Percentiles rank a stretch among this genome's conserved stretches.
phyloP scores from a whole-genome alignment of 2,888 invertebrate species.

The Apamea crenata region DNA sequence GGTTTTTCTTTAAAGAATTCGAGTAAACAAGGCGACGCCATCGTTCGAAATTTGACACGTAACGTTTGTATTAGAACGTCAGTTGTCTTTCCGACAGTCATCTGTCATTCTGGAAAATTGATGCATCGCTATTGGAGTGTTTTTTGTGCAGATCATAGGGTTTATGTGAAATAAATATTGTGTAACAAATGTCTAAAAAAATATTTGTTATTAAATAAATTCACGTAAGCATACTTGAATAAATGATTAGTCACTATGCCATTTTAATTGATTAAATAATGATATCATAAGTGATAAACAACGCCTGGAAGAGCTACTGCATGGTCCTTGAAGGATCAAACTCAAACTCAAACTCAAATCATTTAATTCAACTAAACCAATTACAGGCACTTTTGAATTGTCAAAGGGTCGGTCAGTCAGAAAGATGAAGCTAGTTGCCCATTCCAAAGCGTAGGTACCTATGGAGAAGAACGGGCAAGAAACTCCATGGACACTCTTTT shows the following conservation, averaged over 20 bases:
- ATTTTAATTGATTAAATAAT: not conserved
- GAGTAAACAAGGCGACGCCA: slow-evolving; percentile 19
- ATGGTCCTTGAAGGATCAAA: too few species aligned
- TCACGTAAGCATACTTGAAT: too few species aligned
- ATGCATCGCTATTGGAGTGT: not conserved
- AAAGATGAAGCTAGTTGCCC: too few species aligned
- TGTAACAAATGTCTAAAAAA: not conserved
- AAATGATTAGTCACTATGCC: not conserved
- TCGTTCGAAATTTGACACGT: slow-evolving; percentile 27
- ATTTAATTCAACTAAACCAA: too few species aligned
- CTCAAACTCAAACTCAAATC: too few species aligned
- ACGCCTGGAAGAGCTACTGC: too few species aligned
- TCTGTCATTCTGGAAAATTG: slow-evolving; percentile 18
- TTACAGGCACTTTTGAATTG: too few species aligned
- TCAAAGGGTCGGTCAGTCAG: too few species aligned
- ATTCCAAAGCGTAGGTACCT: too few species aligned
- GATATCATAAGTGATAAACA: too few species aligned
- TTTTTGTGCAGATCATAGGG: not conserved
- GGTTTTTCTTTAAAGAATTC: slow-evolving; percentile 45
- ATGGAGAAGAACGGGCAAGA: too few species aligned
- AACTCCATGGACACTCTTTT: too few species aligned
- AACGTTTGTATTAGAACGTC: slow-evolving; percentile 38
- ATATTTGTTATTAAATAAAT: not conserved
- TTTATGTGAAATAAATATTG: not conserved
- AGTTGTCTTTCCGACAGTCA: slow-evolving; percentile 35